Base-by-base conservation (phyloP, 1,140 invertebrate genomes). In the Anthonomus grandis region DNA sequence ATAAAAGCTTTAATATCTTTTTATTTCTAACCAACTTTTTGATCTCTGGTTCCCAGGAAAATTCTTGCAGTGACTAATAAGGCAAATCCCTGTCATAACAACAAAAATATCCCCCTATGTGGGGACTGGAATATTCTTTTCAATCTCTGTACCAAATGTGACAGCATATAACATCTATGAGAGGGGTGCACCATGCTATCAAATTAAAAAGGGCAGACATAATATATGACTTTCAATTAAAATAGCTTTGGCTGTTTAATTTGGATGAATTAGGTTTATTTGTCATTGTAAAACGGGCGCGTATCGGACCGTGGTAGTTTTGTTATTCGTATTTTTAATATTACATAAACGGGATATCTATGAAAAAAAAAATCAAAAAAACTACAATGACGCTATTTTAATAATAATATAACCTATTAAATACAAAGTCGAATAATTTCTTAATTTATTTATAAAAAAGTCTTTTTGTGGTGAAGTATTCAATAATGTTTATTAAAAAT, bases 201-300 rank as follows among this genome's bases (percentile, higher is more conserved):
- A 25, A 41, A 56, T 48, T 48, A 41, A 56, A 48, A 56, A 56
- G 19, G 54, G 54, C 36, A 31, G 15, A 3, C 54, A 41, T 56
- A 56, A 56, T 48, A 56, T 56, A 56, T 56, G 45, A 38, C 31
- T 56, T 56, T 56, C 54, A 56, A 56, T 56, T 56, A 56, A 56
- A 56, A 56, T 56, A 48, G 54, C 54, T 56, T 56, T 56, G 54
- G 54, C 45, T 56, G 54, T 56, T 56, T 56, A 56, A 56, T 56
- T 56, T 48, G 54, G 44, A 56, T 56, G 45, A 41, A 56, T 56
- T 56, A 56, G 54, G 54, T 56, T 56, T 56, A 56, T 56, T 56
- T 56, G 45, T 56, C 54, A 48, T 48, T 56, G 31, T 53, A 53
- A 53, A 53, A 44, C 38, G 50, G 15, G 13, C 12, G 44, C 21